Base-by-base conservation (phyloP, 2,797 vertebrate genomes). In the Chiloscyllium punctatum region DNA sequence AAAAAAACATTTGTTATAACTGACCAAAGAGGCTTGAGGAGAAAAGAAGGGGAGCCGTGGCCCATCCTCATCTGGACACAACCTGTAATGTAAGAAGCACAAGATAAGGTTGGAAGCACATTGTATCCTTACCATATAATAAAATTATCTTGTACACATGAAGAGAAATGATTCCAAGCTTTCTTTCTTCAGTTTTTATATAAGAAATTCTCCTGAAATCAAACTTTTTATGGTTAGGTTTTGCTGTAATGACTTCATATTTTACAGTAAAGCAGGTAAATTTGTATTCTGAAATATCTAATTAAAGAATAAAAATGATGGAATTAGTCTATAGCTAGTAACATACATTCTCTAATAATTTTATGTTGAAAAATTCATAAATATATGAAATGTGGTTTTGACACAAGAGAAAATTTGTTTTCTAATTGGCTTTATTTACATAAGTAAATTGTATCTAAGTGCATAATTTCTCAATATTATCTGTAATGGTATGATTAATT, bases 281-380 rank as follows among this genome's bases (percentile, higher is more conserved):
- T 92, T 69, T 42, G 42, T 92, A 33, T 92, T 92, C 90, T 92
- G 90, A 68, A 42, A 68, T 62, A 42, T n/a, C 66, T 92, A 92
- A 69, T 92, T 92, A 92, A 92, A 11, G 90, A 69, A 69, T 92
- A n/a, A 15, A 69, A 92, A 68, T 92, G n/a, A 42, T 69, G 42
- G n/a, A 92, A 69, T 92, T 92, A 92, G 90, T 66, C 92, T 92
- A 92, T 42, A 92, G 68, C 23, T 66, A 92, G n/a, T 66, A 69
- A 92, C 90, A 69, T 69, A n/a, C 62, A 42, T 69, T 92, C 62
- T 6, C 62, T 69, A 92, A 92, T 92, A 92, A 37, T 66, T 42
- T 92, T 69, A 92, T 92, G 66, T 69, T 92, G 90, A 92, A 92
- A 92, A 62, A 92, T 68, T 69, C 90, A 92, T 92, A 92, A 92